phyloP scores from a whole-genome alignment of 2,888 invertebrate species.

The Diarsia rubi region DNA sequence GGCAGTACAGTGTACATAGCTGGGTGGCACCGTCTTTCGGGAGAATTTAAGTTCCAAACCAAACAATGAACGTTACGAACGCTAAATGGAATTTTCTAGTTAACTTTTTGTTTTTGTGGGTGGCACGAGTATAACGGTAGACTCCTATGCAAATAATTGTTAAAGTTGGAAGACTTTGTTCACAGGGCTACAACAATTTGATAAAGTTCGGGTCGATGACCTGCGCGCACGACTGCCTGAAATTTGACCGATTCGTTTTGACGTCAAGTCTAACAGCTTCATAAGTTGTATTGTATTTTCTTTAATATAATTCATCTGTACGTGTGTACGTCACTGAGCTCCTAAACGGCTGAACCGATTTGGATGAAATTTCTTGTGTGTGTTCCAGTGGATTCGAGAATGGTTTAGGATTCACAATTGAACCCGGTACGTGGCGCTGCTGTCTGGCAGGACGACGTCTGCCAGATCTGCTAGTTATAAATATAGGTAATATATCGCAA shows the following conservation, averaged over 20 bases:
- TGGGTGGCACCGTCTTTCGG: conserved; percentile 63
- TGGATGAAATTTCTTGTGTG: no score
- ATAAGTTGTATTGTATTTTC: no score
- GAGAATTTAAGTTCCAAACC: conserved; percentile 66
- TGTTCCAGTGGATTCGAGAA: no score
- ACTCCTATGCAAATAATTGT: conserved; percentile 80
- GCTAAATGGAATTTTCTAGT: conserved; percentile 67
- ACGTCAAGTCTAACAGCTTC: conserved; percentile 57
- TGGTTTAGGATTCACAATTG: no score
- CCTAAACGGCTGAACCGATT: no score
- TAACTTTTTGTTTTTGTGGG: conserved; percentile 68
- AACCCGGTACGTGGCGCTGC: no score
- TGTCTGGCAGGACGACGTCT: no score
- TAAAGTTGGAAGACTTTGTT: conserved; percentile 63
- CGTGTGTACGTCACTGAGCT: no score
- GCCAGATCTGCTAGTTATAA: no score
- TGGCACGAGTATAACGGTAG: conserved; percentile 60
- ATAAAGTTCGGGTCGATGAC: conserved; percentile 86
- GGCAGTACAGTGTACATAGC: conserved; percentile 70
- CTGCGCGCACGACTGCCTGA: conserved; percentile 85
- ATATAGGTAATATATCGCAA: conserved; percentile 17
- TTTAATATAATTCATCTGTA: no score
- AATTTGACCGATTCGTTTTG: conserved; percentile 82
- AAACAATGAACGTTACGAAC: conserved; percentile 66
- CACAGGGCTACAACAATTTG: conserved; percentile 81